Evolutionary conservation across 2,888 invertebrate species (phyloP).

Genomic region (Mystacides longicornis): DNA sequence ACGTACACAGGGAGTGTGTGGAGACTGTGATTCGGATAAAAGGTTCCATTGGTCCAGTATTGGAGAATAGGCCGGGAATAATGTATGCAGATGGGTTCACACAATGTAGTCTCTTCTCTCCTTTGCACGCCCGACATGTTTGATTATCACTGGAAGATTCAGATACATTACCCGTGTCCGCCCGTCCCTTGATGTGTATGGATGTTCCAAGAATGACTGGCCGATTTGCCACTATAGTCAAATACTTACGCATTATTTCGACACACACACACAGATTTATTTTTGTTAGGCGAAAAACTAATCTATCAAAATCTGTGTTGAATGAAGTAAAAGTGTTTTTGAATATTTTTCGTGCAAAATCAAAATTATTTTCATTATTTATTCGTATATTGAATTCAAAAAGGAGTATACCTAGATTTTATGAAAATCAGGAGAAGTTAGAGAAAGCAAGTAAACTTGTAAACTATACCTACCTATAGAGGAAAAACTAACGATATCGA

Average conservation of each 20-base stretch:
- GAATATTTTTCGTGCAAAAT: not conserved
- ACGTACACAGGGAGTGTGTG: too few relatives aligned
- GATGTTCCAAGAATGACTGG: conserved; percentile 24
- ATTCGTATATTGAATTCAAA: too few relatives aligned
- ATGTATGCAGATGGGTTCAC: not conserved
- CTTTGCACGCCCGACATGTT: conserved; percentile 11
- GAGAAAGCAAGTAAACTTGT: too few relatives aligned
- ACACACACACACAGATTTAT: not conserved
- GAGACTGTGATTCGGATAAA: too few relatives aligned
- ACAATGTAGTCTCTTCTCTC: not conserved
- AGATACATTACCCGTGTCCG: not conserved
- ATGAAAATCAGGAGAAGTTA: too few relatives aligned
- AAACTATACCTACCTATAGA: too few relatives aligned
- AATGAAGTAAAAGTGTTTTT: not conserved
- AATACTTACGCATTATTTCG: not conserved
- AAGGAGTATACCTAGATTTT: too few relatives aligned
- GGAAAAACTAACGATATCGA: too few relatives aligned
- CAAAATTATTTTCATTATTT: too few relatives aligned
- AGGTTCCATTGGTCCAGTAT: too few relatives aligned
- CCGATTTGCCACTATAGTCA: conserved; percentile 15
- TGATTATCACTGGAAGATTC: conserved; percentile 15
- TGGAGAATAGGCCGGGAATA: too few relatives aligned
- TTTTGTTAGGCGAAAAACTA: not conserved
- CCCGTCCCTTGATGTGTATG: conserved; percentile 22
- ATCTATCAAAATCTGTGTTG: not conserved